A percentile compares a stretch with the other conserved stretches of the same genome.
Evolutionary conservation across 2,888 invertebrate species (phyloP).

Genomic region (Sthenelais limicola): DNA sequence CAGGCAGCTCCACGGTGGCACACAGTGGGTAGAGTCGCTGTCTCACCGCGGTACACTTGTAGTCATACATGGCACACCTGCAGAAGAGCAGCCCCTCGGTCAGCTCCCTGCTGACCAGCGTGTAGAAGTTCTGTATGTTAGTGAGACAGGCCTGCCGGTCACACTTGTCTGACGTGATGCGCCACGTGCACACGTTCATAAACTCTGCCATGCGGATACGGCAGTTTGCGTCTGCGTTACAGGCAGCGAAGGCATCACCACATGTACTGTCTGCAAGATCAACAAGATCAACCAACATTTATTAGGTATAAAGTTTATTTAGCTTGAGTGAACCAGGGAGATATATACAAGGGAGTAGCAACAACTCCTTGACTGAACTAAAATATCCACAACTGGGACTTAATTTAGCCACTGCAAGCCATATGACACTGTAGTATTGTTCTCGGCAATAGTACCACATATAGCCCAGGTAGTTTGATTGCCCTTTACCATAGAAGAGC

Average conservation of each 20-base stretch:
- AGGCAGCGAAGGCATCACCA: conserved; percentile 43
- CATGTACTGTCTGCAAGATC: conserved; percentile 47
- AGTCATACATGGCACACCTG: conserved; percentile 74
- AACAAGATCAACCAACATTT: too few relatives aligned
- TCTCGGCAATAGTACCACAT: too few relatives aligned
- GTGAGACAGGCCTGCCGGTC: conserved; percentile 43
- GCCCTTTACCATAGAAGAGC: too few relatives aligned
- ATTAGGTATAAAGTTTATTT: too few relatives aligned
- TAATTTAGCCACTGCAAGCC: too few relatives aligned
- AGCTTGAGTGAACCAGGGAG: too few relatives aligned
- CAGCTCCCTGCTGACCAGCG: conserved; percentile 13
- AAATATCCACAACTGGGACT: too few relatives aligned
- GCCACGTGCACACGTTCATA: conserved; percentile 47
- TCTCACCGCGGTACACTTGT: conserved; percentile 90
- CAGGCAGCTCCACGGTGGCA: conserved; percentile 84
- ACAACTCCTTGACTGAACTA: too few relatives aligned
- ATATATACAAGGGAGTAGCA: too few relatives aligned
- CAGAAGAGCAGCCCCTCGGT: conserved; percentile 51
- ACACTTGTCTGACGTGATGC: conserved; percentile 34
- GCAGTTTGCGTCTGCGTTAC: conserved; percentile 45
- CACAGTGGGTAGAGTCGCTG: conserved; percentile 91
- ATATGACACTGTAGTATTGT: too few relatives aligned
- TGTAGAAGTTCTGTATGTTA: conserved; percentile 44
- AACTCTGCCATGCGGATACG: conserved; percentile 42
- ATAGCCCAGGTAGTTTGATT: too few relatives aligned